phyloP scores from a whole-genome alignment of 2,113 vertebrate species.

The Nettapus auritus region DNA sequence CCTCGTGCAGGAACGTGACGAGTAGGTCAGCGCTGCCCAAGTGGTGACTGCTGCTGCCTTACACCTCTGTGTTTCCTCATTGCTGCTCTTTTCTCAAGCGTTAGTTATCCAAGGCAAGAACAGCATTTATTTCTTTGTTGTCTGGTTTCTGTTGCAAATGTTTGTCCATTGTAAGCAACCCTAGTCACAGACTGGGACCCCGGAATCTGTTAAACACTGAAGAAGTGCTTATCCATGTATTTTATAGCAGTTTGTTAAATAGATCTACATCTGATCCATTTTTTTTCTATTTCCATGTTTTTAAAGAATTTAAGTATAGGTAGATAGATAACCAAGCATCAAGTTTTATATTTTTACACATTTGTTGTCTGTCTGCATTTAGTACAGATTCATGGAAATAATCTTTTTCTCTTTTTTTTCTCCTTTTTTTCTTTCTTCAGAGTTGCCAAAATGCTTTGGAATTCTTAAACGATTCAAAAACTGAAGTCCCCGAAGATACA shows the following conservation, averaged over 20 bases:
- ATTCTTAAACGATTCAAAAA: constrained; percentile 77
- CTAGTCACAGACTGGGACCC: background rate
- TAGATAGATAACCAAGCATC: background rate
- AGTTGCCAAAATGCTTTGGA: constrained; percentile 83
- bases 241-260: background rate
- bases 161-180: background rate
- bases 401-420: constrained; percentile 26
- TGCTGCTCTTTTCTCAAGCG: background rate
- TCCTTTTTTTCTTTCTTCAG: constrained; percentile 57
- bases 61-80: background rate
- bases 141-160: background rate
- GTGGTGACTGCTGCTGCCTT: background rate
- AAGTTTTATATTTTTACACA: background rate
- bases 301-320: background rate
- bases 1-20: background rate
- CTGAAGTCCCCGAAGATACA: constrained; percentile 72
- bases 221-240: background rate
- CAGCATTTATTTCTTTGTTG: background rate
- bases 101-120: background rate
- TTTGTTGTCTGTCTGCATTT: constrained; percentile 5
- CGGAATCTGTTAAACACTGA: background rate
- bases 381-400: constrained; percentile 41
- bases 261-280: background rate
- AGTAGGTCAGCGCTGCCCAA: background rate
- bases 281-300: background rate